These are phyloP conservation scores for Cinclus cinclus DNA, from an alignment of 2,113 vertebrate genomes.

Conservation along the genomic window DNA sequence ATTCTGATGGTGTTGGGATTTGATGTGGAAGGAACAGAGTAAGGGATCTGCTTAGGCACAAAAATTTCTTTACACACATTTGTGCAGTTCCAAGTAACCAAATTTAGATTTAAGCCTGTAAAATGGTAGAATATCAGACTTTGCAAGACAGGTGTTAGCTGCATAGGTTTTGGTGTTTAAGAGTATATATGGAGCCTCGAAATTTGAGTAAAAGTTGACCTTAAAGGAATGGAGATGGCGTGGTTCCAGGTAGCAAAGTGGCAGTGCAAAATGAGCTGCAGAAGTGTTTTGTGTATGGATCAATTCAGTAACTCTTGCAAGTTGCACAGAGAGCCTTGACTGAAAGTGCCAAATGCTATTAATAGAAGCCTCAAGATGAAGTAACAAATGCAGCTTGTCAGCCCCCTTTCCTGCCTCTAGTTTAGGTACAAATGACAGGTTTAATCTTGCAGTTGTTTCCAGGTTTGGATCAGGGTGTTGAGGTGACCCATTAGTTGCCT, in stretches of 20 bases:
- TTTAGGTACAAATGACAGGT: conserved; percentile 29
- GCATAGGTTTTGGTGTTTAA: background rate
- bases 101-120: background rate
- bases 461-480: background rate
- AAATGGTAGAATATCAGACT: background rate
- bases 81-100: background rate
- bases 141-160: background rate
- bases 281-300: background rate
- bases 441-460: conserved; percentile 27
- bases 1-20: background rate
- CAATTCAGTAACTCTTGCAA: background rate
- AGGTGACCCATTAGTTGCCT: background rate
- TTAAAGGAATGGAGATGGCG: background rate
- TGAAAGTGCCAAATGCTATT: conserved; percentile 16
- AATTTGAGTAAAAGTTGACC: background rate
- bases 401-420: background rate
- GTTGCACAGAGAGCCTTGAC: accelerated
- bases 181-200: background rate
- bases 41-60: background rate
- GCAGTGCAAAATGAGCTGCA: background rate
- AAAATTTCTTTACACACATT: accelerated
- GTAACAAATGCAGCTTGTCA: background rate
- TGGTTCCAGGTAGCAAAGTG: background rate
- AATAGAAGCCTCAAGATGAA: conserved; percentile 13
- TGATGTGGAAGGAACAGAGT: background rate